These are phyloP conservation scores for Diglossa cyanea DNA, from an alignment of 2,797 vertebrate species.

Conservation along the genomic window DNA sequence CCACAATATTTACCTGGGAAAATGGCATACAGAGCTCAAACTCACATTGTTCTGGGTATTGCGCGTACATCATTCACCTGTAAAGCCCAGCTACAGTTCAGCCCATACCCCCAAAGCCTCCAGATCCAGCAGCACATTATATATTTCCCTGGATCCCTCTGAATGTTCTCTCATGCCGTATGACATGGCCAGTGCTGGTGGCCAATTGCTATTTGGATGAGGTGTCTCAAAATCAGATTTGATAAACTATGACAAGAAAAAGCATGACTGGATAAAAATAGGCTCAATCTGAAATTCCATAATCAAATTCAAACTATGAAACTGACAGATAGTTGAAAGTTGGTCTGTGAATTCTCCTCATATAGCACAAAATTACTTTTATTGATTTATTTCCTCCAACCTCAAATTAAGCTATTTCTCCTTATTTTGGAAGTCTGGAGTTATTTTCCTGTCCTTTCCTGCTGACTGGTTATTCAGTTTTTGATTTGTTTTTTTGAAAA, in stretches of 20 bases:
- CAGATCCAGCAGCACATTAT: neutral
- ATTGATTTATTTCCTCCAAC: slow-evolving; percentile 33
- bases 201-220: neutral
- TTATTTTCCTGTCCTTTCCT: neutral
- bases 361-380: slow-evolving; percentile 26
- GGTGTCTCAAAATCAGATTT: neutral
- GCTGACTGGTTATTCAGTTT: neutral
- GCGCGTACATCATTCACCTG: rapidly evolving
- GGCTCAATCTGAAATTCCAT: neutral
- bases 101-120: rapidly evolving
- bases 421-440: neutral
- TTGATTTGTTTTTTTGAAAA: neutral
- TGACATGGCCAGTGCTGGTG: neutral
- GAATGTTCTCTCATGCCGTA: neutral
- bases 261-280: neutral
- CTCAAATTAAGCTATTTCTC: neutral
- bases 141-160: neutral
- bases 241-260: neutral
- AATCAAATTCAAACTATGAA: slow-evolving; percentile 1
- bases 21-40: neutral
- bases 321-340: neutral
- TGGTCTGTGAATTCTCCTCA: neutral
- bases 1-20: neutral
- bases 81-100: neutral
- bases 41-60: neutral